Evolutionary conservation across 2,113 vertebrate species (phyloP).

Genomic region (Myanophis thanlyinensis): DNA sequence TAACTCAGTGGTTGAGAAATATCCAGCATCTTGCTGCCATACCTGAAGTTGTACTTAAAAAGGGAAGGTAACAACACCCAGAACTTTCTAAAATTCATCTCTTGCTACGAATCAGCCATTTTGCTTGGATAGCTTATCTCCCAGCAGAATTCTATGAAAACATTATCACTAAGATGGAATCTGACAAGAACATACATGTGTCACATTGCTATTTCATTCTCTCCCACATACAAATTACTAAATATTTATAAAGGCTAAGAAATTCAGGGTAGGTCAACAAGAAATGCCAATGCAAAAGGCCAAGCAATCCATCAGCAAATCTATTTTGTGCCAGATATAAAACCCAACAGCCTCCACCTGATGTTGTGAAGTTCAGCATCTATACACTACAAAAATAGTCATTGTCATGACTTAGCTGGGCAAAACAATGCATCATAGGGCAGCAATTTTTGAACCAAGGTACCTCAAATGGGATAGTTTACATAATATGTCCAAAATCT

Average conservation of each 20-base stretch:
- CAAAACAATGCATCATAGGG: background rate
- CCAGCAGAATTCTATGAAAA: background rate
- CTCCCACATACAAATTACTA: background rate
- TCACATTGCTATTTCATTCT: background rate
- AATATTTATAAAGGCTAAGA: background rate
- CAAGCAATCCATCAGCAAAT: constrained; percentile 22
- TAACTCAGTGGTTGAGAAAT: background rate
- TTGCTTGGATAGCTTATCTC: background rate
- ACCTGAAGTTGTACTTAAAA: background rate
- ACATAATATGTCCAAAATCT: background rate
- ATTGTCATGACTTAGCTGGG: background rate
- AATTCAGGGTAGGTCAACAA: background rate
- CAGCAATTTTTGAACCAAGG: background rate
- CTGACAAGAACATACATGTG: background rate
- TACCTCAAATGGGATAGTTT: background rate
- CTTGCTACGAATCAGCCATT: background rate
- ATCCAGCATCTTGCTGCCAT: background rate
- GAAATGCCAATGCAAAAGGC: background rate
- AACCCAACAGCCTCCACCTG: background rate
- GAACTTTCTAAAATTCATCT: background rate
- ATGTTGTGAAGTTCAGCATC: background rate
- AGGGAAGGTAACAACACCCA: background rate
- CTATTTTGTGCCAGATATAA: background rate
- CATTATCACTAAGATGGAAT: background rate
- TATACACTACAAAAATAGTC: background rate